Conservation (phyloP, 2,113 vertebrate genomes). For the Pelvicachromis taeniatus region DNA sequence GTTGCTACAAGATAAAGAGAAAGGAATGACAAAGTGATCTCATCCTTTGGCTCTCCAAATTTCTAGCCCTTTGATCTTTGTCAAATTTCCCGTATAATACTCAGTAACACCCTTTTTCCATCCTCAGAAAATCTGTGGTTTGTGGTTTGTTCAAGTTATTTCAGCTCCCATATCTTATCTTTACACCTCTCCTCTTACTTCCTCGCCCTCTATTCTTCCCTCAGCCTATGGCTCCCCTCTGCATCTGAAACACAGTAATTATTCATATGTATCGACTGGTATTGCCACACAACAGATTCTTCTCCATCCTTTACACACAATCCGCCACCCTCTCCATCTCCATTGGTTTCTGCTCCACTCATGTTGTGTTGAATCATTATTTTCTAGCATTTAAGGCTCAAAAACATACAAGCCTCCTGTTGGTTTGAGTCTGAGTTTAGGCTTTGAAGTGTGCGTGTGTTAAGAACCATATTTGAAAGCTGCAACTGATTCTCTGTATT, state of each 20-base stretch:
- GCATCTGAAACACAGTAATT: not conserved
- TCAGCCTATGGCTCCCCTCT: not conserved
- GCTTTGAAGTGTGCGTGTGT: slow-evolving; percentile 37
- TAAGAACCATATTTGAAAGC: slow-evolving; percentile 6
- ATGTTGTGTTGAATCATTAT: not conserved
- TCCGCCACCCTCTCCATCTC: not conserved
- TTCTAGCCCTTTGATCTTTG: not conserved
- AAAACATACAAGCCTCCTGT: not conserved
- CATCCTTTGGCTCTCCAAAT: not conserved
- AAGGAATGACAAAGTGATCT: not conserved
- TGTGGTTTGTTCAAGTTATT: not conserved
- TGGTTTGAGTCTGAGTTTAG: not conserved
- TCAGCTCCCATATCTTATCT: slow-evolving; percentile 1
- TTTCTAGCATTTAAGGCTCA: not conserved
- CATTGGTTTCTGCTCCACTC: not conserved
- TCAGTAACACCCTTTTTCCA: not conserved
- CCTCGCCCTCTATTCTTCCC: not conserved
- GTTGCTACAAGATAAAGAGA: not conserved
- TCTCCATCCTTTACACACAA: not conserved
- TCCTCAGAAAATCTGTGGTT: not conserved
- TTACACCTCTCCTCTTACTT: not conserved
- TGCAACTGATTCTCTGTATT: slow-evolving; percentile 1
- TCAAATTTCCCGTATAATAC: not conserved
- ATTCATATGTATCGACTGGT: slow-evolving; percentile 27
- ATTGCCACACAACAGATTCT: not conserved